phyloP scores from a whole-genome alignment of 2,797 vertebrate genomes.

The Acanthis flammea region DNA sequence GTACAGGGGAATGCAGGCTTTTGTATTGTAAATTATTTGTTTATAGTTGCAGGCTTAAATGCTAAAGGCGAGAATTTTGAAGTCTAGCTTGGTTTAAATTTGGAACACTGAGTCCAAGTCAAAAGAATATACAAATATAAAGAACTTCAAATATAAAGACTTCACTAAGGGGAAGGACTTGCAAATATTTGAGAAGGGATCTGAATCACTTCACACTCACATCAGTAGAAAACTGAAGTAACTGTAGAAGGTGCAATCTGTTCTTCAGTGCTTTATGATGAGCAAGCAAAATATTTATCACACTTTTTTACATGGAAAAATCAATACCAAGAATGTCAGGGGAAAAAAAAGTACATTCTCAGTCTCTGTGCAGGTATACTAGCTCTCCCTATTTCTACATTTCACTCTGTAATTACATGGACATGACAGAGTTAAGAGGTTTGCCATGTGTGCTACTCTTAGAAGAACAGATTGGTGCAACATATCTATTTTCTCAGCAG shows the following conservation, averaged over 20 bases:
- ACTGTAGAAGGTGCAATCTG: background rate
- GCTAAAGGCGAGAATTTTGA: background rate
- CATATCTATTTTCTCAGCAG: constrained; percentile 47
- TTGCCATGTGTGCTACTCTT: background rate
- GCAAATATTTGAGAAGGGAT: background rate
- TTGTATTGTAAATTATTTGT: background rate
- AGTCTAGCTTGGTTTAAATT: background rate
- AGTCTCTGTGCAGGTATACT: background rate
- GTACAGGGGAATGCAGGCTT: background rate
- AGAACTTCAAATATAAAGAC: background rate
- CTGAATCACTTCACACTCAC: background rate
- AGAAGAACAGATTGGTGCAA: constrained; percentile 3
- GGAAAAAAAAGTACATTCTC: background rate
- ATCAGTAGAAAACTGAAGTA: background rate
- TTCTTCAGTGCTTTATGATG: background rate
- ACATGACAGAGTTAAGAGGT: constrained; percentile 36
- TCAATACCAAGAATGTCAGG: background rate
- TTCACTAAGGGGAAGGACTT: background rate
- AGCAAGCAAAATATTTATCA: background rate
- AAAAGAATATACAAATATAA: background rate
- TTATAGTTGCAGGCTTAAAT: background rate
- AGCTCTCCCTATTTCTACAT: background rate
- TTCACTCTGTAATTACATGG: background rate
- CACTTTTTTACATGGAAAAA: background rate
- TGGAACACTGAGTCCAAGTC: background rate